Base-by-base conservation (phyloP, 2,888 invertebrate genomes). In the Synanthedon tipuliformis region DNA sequence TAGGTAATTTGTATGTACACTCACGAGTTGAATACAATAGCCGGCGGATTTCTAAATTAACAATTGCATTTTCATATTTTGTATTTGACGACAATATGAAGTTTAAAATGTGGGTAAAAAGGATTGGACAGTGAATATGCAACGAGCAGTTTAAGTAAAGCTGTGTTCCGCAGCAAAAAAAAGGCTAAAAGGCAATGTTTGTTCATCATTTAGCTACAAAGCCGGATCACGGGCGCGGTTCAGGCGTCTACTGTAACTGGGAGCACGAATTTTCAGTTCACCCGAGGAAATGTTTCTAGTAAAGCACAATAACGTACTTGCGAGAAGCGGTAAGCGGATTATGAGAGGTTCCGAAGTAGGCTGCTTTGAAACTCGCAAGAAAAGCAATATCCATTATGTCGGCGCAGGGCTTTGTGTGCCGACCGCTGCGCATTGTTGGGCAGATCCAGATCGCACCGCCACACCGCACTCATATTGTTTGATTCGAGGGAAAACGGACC, bases 321-420 rank as follows among this genome's bases (percentile, higher is more conserved):
- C 74, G 71, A 67, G 70, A 66, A 75, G 74, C 78, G 69, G 75
- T 83, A 83, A 84, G 81, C 81, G 83, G 84, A 84, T 85, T 84
- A 86, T 80, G 79, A 80, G 80, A 80, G 82, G 77, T 80, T 81
- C 71, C 76, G 74, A 81, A 82, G 83, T 83, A 83, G 84, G 80
- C 80, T 81, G 81, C 83, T 83, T 81, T 80, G 82, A 82, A 83
- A 81, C 82, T 83, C 73, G 73, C 82, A 82, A 84, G 83, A 81
- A 85, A 84, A 83, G 82, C 84, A 85, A 86, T 84, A 84, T 84
- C 84, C 82, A 85, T 84, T 84, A 85, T 84, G 81, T 81, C 74
- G 79, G 73, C 69, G 63, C 68, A 71, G 76, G 79, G 81, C 81
- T 82, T 78, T 81, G 75, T 71, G 75, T 71, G 73, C 64, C 65